Evolutionary conservation across 2,113 vertebrate species (phyloP).

Genomic region (Pelusios castaneus): DNA sequence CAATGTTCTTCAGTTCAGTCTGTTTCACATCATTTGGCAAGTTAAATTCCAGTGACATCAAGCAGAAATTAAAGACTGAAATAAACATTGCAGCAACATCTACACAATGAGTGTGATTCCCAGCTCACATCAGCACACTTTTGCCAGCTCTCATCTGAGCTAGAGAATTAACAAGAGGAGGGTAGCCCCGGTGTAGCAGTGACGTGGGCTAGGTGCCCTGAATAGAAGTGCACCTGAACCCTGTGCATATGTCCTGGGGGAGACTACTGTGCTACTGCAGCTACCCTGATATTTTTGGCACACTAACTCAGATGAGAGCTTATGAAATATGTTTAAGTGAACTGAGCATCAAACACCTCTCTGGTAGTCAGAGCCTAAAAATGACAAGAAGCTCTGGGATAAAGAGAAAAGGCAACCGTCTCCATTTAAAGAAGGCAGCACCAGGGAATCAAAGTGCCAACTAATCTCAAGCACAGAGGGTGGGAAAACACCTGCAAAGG

Average conservation of each 20-base stretch:
- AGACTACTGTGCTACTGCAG: background rate
- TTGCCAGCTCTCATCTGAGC: background rate
- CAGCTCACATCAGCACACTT: background rate
- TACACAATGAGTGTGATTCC: background rate
- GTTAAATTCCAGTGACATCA: background rate
- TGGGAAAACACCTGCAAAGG: background rate
- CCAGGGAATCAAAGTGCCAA: background rate
- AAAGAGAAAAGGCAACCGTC: background rate
- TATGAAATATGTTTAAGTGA: background rate
- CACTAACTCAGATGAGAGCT: background rate
- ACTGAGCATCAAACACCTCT: background rate
- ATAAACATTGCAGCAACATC: background rate
- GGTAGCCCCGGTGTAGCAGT: background rate
- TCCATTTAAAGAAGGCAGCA: background rate
- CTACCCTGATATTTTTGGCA: background rate
- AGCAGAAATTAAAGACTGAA: background rate
- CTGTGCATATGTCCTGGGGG: background rate
- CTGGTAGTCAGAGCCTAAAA: background rate
- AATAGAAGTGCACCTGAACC: background rate
- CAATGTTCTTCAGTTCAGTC: background rate
- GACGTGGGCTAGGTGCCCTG: background rate
- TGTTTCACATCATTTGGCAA: background rate
- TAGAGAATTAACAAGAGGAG: background rate
- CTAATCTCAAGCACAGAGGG: background rate
- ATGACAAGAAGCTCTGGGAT: background rate